Conservation (phyloP, 2,888 invertebrate species). For the Marronus borbonicus region DNA sequence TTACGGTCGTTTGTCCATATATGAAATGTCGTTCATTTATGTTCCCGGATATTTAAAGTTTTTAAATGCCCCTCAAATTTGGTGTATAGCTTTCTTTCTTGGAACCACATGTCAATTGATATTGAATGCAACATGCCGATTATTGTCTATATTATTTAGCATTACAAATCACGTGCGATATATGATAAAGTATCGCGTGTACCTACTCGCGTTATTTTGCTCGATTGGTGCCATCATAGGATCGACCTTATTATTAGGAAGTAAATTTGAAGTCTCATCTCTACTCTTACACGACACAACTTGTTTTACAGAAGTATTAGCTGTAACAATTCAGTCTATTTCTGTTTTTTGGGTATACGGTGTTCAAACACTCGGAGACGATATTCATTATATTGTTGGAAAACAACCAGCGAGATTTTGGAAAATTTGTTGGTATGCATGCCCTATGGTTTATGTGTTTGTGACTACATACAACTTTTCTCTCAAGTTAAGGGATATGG, state of each 20-base stretch:
- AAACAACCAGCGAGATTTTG: conserved; percentile 55
- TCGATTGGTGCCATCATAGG: conserved; percentile 41
- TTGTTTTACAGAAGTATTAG: conserved; percentile 22
- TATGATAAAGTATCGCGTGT: conserved; percentile 48
- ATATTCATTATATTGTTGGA: conserved; percentile 54
- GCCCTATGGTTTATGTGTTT: conserved; percentile 46
- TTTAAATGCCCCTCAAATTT: conserved; percentile 32
- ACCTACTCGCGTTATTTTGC: conserved; percentile 50
- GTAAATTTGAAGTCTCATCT: conserved; percentile 28
- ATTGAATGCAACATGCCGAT: conserved; percentile 42
- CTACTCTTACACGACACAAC: conserved; percentile 34
- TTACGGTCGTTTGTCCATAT: neutral
- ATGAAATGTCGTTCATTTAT: conserved; percentile 25
- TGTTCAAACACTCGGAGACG: conserved; percentile 53
- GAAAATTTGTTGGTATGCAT: conserved; percentile 54
- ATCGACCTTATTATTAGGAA: conserved; percentile 37
- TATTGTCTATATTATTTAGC: conserved; percentile 48
- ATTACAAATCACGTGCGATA: conserved; percentile 48
- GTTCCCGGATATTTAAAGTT: conserved; percentile 42
- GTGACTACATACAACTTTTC: conserved; percentile 18
- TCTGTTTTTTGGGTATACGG: conserved; percentile 55
- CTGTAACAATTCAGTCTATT: conserved; percentile 24
- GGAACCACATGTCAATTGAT: conserved; percentile 39
- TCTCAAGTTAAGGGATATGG: neutral
- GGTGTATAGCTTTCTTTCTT: conserved; percentile 27